A percentile compares a stretch with the other conserved stretches of the same genome.
Evolutionary conservation across 1,140 invertebrate species (phyloP).

Genomic region (Mamestra configurata): DNA sequence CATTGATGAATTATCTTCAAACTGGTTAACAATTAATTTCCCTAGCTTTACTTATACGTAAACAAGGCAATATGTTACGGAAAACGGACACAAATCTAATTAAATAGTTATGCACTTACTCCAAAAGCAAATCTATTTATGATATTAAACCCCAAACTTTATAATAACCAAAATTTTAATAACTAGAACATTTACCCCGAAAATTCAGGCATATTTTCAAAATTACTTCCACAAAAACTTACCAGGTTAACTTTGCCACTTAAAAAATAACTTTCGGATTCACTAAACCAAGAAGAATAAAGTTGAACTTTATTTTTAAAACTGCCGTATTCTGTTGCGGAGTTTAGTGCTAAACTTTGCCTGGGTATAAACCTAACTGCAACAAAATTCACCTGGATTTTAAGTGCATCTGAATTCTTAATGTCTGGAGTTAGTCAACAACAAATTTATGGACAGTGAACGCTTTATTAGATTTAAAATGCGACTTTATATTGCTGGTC

Average conservation of each 20-base stretch:
- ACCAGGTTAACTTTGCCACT: slow-evolving; percentile 22
- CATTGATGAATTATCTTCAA: too few relatives aligned
- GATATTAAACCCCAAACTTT: too few relatives aligned
- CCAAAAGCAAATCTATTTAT: too few relatives aligned
- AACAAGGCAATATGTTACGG: too few relatives aligned
- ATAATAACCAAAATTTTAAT: neutral
- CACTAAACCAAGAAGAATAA: slow-evolving; percentile 35
- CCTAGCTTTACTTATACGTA: too few relatives aligned
- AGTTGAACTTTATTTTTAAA: slow-evolving; percentile 35
- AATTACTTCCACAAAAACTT: slow-evolving; percentile 16
- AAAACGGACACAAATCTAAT: too few relatives aligned
- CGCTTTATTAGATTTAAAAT: slow-evolving; percentile 33
- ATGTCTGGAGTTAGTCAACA: slow-evolving; percentile 24
- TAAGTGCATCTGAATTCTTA: slow-evolving; percentile 44
- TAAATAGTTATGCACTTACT: too few relatives aligned
- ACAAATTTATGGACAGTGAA: slow-evolving; percentile 39
- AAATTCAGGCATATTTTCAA: slow-evolving; percentile 32
- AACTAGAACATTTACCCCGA: neutral
- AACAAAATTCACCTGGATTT: slow-evolving; percentile 42
- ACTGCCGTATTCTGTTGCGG: slow-evolving; percentile 36
- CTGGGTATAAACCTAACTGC: neutral
- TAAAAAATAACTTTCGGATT: slow-evolving; percentile 46
- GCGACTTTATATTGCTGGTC: neutral
- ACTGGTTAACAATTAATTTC: too few relatives aligned
- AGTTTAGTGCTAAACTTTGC: slow-evolving; percentile 30